A percentile compares a stretch with the other conserved stretches of the same genome.
phyloP scores from a whole-genome alignment of 1,140 invertebrate genomes.

The Tetranychus urticae region DNA sequence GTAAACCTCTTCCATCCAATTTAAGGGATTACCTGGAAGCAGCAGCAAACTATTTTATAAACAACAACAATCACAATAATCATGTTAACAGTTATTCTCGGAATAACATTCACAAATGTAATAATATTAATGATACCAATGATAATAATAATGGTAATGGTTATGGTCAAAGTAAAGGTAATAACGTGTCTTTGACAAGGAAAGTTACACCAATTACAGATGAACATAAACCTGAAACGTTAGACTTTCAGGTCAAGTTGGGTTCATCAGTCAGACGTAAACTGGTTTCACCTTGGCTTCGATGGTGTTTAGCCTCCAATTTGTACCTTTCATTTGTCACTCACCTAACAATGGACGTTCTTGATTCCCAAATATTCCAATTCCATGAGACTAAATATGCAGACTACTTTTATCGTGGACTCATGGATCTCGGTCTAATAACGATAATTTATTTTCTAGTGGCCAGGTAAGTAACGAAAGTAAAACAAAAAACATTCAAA shows the following conservation, averaged over 20 bases:
- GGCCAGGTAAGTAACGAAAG: neutral
- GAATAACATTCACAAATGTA: too few relatives aligned
- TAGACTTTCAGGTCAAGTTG: too few relatives aligned
- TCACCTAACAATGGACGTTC: neutral
- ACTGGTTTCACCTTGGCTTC: neutral
- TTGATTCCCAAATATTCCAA: slow-evolving; percentile 1
- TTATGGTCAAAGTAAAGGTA: neutral
- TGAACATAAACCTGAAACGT: too few relatives aligned
- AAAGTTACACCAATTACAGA: too few relatives aligned
- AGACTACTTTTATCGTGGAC: slow-evolving; percentile 1
- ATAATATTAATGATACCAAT: neutral
- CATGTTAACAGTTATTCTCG: too few relatives aligned
- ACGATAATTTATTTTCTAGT: slow-evolving; percentile 4
- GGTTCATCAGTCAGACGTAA: neutral
- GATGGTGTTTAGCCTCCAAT: slow-evolving; percentile 5
- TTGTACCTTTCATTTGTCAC: slow-evolving; percentile 8
- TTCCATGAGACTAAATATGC: slow-evolving; percentile 1
- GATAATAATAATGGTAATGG: neutral
- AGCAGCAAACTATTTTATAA: too few relatives aligned
- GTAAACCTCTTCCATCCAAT: slow-evolving; percentile 1
- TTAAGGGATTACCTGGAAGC: neutral
- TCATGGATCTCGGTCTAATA: slow-evolving; percentile 3
- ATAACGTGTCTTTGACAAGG: neutral
- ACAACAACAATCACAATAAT: too few relatives aligned
- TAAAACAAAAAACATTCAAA: too few relatives aligned